phyloP scores from a whole-genome alignment of 2,113 vertebrate species.

The Mormyrus iriodes region DNA sequence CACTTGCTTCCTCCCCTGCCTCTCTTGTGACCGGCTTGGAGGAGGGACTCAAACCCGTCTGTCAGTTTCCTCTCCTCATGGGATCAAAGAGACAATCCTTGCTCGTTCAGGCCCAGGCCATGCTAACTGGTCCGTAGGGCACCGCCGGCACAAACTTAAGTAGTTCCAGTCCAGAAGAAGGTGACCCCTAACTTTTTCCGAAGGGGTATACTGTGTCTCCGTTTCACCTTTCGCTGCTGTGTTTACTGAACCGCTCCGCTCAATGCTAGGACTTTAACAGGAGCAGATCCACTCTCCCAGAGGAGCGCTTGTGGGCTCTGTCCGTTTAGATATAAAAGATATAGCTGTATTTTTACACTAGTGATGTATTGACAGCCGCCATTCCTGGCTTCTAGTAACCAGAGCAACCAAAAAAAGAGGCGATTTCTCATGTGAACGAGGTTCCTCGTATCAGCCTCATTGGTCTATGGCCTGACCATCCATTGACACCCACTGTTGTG shows the following conservation, averaged over 20 bases:
- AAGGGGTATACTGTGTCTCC: background rate
- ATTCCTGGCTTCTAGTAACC: background rate
- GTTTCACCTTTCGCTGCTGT: background rate
- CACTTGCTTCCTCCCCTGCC: constrained; percentile 50
- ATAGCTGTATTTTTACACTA: background rate
- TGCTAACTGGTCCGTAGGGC: background rate
- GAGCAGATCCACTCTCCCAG: background rate
- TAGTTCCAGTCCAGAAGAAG: background rate
- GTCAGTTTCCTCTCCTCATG: background rate
- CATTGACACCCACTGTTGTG: background rate
- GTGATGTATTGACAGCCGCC: background rate
- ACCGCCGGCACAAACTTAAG: background rate
- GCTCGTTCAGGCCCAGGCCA: background rate
- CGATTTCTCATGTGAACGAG: background rate
- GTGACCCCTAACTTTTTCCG: background rate
- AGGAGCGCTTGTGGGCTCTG: background rate
- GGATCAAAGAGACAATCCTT: constrained; percentile 17
- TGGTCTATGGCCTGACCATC: background rate
- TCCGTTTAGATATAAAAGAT: background rate
- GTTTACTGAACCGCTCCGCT: background rate
- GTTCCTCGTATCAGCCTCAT: background rate
- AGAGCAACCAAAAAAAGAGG: constrained; percentile 4
- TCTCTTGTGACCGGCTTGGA: constrained; percentile 20
- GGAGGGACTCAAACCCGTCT: background rate
- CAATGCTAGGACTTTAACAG: background rate